Evolutionary conservation across 1,140 invertebrate genomes (phyloP), one percentile per base, ranked within the genome.

Genomic region (Drosophila jambulina): DNA sequence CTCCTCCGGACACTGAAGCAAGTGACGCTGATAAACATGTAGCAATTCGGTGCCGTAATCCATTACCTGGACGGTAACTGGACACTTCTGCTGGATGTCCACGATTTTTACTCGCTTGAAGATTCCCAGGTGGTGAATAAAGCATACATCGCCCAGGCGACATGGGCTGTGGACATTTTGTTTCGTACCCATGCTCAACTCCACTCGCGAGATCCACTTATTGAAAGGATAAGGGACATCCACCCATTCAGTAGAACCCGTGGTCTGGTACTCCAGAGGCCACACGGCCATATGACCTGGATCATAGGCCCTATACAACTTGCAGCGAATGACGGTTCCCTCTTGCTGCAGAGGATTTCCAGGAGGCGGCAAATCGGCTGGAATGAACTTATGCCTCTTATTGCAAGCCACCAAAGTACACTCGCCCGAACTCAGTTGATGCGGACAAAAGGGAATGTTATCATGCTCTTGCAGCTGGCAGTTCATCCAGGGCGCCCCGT

Each of bases 11-110:
- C 84, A 88, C 46, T 75, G 46, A 0, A 78, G 8, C 27, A 88
- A 23, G 4, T 88, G 58, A 0, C n/a, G n/a, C n/a, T n/a, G n/a
- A n/a, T n/a, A n/a, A n/a, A n/a, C n/a, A n/a, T n/a, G n/a, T n/a
- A n/a, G n/a, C n/a, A n/a, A n/a, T n/a, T n/a, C n/a, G n/a, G 65
- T 75, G 51, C 74, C 63, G 21, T 72, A 59, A 36, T 88, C 84
- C 85, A 88, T 69, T 10, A 63, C 19, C 27, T 84, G 77, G 4
- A 87, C 84, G 1, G 32, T 59, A 1, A 84, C 27, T 2, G 15
- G 13, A 0, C 36, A 42, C 9, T 21, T 25, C 4, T 67, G 3
- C 0, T 36, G 36, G 1, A 58, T 19, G 12, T 88, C 75, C 7
- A 85, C 27, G 13, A 88, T 36, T 1, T 75, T 71, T 3, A 90